These are phyloP conservation scores for Hypomecis atomaria DNA, from an alignment of 2,888 invertebrate species.

Conservation along the genomic window DNA sequence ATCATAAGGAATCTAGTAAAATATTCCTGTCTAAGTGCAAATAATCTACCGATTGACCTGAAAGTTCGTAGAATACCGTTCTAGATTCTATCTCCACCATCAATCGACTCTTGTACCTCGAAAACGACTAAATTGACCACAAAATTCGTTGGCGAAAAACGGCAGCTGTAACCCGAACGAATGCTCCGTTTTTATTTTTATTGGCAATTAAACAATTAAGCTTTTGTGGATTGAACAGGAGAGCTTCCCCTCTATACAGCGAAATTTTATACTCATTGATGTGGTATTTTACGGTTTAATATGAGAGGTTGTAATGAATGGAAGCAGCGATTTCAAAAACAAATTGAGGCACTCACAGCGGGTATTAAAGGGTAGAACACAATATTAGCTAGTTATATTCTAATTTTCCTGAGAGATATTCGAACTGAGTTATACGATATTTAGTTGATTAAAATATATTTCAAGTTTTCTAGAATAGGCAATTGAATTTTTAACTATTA, in stretches of 20 bases:
- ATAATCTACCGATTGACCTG: too few relatives aligned
- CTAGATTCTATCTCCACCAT: too few relatives aligned
- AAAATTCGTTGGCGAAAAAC: slow-evolving; percentile 21
- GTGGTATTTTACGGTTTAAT: slow-evolving; percentile 73
- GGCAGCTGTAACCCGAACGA: slow-evolving; percentile 58
- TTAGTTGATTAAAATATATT: background rate
- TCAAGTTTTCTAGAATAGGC: too few relatives aligned
- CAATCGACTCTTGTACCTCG: too few relatives aligned
- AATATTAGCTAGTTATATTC: slow-evolving; percentile 54
- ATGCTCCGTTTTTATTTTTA: slow-evolving; percentile 78
- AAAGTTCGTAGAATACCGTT: too few relatives aligned
- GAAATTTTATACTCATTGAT: slow-evolving; percentile 80
- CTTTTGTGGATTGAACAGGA: slow-evolving; percentile 69
- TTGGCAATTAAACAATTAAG: slow-evolving; percentile 84
- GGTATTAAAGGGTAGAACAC: slow-evolving; percentile 46
- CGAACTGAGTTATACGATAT: background rate
- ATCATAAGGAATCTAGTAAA: too few relatives aligned
- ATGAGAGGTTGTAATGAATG: slow-evolving; percentile 57
- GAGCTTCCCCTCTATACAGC: slow-evolving; percentile 63
- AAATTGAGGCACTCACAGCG: slow-evolving; percentile 58
- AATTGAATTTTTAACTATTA: too few relatives aligned
- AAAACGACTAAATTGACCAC: slow-evolving; percentile 7
- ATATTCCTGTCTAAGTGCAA: too few relatives aligned
- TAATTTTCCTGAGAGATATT: slow-evolving; percentile 17
- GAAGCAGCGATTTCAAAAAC: slow-evolving; percentile 52